These are phyloP conservation scores for Hypomecis punctinalis DNA, from an alignment of 2,888 invertebrate species.

Conservation along the genomic window DNA sequence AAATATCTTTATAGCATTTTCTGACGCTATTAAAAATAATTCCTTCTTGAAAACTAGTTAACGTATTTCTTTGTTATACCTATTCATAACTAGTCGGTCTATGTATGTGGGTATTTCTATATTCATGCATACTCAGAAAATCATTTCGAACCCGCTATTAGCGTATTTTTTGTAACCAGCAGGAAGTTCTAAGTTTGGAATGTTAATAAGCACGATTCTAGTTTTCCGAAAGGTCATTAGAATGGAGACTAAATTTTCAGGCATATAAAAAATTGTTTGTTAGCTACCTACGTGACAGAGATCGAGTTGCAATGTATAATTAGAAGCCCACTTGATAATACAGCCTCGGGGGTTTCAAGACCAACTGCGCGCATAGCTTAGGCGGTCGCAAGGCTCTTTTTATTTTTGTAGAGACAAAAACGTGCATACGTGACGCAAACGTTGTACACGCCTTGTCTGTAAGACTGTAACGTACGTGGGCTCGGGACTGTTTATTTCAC, in stretches of 20 bases:
- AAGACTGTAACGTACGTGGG: not conserved
- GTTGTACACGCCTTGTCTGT: not conserved
- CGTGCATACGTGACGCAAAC: slow-evolving; percentile 18
- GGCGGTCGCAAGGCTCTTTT: not conserved
- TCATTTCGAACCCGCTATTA: slow-evolving; percentile 13
- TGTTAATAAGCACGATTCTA: slow-evolving; percentile 28
- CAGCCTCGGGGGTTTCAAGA: slow-evolving; percentile 1
- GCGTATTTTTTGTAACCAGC: slow-evolving; percentile 20
- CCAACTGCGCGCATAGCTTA: not conserved
- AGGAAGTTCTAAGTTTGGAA: slow-evolving; percentile 27
- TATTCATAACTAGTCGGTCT: not conserved
- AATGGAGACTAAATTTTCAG: slow-evolving; percentile 22
- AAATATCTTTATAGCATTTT: not conserved
- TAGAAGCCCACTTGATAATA: slow-evolving; percentile 6
- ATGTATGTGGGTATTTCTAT: slow-evolving; percentile 18
- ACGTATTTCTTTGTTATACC: slow-evolving; percentile 13
- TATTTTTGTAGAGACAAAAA: slow-evolving; percentile 14
- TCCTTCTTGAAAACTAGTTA: not conserved
- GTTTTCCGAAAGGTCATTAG: slow-evolving; percentile 25
- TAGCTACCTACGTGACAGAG: slow-evolving; percentile 18
- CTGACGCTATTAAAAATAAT: not conserved
- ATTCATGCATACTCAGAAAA: slow-evolving; percentile 14
- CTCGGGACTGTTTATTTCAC: not conserved
- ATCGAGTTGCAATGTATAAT: slow-evolving; percentile 4
- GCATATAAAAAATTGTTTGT: slow-evolving; percentile 10